Conservation (phyloP, 2,797 vertebrate species). For the Ctenosaura bakeri region DNA sequence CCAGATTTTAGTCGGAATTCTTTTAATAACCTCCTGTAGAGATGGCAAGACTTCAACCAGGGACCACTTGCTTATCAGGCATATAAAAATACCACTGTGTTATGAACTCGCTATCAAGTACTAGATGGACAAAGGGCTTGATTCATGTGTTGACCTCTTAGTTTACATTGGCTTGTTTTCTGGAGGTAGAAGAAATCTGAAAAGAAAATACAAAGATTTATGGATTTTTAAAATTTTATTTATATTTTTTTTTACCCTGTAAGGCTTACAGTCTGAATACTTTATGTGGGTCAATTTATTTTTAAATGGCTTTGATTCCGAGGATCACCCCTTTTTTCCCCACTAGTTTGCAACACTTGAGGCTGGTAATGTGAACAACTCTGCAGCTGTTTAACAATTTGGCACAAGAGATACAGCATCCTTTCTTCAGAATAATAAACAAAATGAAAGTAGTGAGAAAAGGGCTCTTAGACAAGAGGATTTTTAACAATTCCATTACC, state of each 20-base stretch:
- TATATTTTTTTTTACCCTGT: too few species aligned
- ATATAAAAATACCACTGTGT: neutral
- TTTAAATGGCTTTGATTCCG: too few species aligned
- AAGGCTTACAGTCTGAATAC: neutral
- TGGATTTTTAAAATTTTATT: too few species aligned
- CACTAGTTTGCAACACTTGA: neutral
- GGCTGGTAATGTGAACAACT: neutral
- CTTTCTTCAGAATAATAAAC: neutral
- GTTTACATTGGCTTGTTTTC: neutral
- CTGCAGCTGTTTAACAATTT: neutral
- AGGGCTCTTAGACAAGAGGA: neutral
- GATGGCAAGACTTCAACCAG: neutral
- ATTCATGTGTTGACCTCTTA: neutral
- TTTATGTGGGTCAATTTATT: neutral
- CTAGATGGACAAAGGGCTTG: neutral
- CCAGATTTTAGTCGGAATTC: too few species aligned
- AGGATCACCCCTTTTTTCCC: neutral
- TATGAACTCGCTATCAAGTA: neutral
- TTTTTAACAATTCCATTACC: neutral
- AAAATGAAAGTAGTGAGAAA: neutral
- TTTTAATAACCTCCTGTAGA: too few species aligned
- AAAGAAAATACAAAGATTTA: neutral
- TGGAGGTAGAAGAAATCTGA: neutral
- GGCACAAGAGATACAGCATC: neutral
- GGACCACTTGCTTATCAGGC: neutral